Base-by-base conservation (phyloP, 2,797 vertebrate species). In the Xerus rutilus region DNA sequence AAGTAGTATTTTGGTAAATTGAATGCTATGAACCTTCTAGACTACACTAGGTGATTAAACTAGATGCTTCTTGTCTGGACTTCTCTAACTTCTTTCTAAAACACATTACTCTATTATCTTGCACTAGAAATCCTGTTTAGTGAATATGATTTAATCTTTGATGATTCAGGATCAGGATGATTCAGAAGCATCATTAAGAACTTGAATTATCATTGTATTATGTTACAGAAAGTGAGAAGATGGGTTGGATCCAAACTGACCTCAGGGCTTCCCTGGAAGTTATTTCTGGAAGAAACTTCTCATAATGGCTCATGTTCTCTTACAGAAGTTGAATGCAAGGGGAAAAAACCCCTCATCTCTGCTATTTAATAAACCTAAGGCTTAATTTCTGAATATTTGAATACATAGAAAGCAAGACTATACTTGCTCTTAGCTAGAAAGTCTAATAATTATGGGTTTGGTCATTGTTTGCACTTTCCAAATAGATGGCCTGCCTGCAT, bases 121-220 rank as follows among this genome's bases (percentile, higher is more conserved):
- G 65, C 62, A 83, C 93, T 95, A 88, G 64, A 96, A 95, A 97
- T 78, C 72, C 70, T 96, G 59, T 74, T 87, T 64, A 87, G 52
- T 35, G 62, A 94, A 65, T 35, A 86, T 83, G 93, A 94, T 91
- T 94, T 96, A 96, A 96, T 95, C 59, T 69, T 65, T 21, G 45
- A 39, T 97, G 97, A 97, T 96, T 97, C 95, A 96, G 88, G 43
- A 86, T 89, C 35, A 54, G 43, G 49, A 86, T 95, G 96, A 97
- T 90, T 97, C 92, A 91, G 94, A 95, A 67, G 65, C 18, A 62
- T 92, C 82, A 84, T 86, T 86, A 94, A 94, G 76, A 96, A 89
- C 86, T 77, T 91, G 88, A 96, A 86, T 96, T 97, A 88, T 95
- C 83, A 86, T 84, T 89, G 93, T 47, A 78, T 52, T 52, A 43